A percentile compares a stretch with the other conserved stretches of the same genome.
Evolutionary conservation across 1,140 invertebrate genomes (phyloP).

Genomic region (Euwallacea similis): DNA sequence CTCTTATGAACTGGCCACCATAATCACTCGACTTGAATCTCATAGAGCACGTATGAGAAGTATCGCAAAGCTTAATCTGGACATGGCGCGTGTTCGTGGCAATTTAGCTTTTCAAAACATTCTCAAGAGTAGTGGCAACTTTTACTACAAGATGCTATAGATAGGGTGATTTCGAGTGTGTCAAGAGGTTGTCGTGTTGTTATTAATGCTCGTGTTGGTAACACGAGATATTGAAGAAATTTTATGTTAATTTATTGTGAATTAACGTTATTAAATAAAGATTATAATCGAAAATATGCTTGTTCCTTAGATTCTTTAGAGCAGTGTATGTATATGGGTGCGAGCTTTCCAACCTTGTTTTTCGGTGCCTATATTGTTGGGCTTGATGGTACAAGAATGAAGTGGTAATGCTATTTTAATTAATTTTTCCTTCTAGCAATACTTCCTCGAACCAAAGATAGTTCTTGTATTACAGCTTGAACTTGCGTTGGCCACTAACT

Average conservation of each 20-base stretch:
- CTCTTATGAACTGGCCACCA: neutral
- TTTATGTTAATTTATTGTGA: no score
- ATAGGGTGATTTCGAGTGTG: neutral
- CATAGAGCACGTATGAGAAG: neutral
- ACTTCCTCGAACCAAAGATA: no score
- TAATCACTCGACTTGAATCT: neutral
- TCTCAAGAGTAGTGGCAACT: neutral
- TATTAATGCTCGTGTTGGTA: neutral
- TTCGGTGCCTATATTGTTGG: neutral
- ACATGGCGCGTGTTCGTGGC: neutral
- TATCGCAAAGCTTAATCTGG: neutral
- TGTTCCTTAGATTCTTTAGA: neutral
- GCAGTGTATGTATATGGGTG: conserved; percentile 3
- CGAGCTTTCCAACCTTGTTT: conserved; percentile 10
- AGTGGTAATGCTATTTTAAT: no score
- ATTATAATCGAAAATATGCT: no score
- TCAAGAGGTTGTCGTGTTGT: neutral
- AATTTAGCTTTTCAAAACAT: neutral
- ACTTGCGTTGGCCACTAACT: no score
- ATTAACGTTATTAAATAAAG: no score
- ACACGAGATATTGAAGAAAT: neutral
- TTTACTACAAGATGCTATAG: neutral
- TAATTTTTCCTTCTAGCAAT: no score
- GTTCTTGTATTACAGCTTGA: no score
- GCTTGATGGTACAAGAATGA: no score